phyloP scores from a whole-genome alignment of 2,888 invertebrate genomes.

The Noctua comes region DNA sequence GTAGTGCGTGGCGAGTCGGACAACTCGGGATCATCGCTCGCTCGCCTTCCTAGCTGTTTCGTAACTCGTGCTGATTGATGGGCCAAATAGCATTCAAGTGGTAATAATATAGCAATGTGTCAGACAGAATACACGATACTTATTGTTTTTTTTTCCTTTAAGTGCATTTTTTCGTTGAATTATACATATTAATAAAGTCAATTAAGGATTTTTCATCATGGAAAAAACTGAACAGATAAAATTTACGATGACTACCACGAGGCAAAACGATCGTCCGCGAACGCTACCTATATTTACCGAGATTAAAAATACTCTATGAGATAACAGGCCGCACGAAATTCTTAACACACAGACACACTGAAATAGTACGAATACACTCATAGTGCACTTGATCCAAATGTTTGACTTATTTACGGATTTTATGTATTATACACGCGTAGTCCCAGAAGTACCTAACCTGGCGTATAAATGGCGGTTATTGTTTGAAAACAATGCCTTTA shows the following conservation, averaged over 20 bases:
- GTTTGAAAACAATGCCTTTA: too few species aligned
- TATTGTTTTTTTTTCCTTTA: neutral
- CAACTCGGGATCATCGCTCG: slow-evolving; percentile 78
- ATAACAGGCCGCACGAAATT: slow-evolving; percentile 66
- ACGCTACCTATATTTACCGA: slow-evolving; percentile 67
- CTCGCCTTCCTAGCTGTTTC: slow-evolving; percentile 68
- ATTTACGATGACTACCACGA: slow-evolving; percentile 30
- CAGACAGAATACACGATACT: slow-evolving; percentile 12
- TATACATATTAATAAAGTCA: neutral
- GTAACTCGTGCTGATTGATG: slow-evolving; percentile 74
- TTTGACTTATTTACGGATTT: slow-evolving; percentile 21
- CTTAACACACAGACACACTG: slow-evolving; percentile 48
- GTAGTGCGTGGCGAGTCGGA: slow-evolving; percentile 69
- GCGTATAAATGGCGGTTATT: too few species aligned
- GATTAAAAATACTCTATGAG: slow-evolving; percentile 73
- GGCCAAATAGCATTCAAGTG: slow-evolving; percentile 71
- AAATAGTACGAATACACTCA: slow-evolving; percentile 49
- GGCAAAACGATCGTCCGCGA: slow-evolving; percentile 32
- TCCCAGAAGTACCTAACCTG: neutral
- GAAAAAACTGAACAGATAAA: slow-evolving; percentile 28
- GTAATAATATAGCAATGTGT: slow-evolving; percentile 49
- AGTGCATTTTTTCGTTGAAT: neutral
- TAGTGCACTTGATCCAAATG: slow-evolving; percentile 53
- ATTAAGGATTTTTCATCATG: slow-evolving; percentile 4
- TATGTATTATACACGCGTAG: neutral